A percentile compares a stretch with the other conserved stretches of the same genome.
Evolutionary conservation across 2,888 invertebrate genomes (phyloP).

Genomic region (Plagodis dolabraria): DNA sequence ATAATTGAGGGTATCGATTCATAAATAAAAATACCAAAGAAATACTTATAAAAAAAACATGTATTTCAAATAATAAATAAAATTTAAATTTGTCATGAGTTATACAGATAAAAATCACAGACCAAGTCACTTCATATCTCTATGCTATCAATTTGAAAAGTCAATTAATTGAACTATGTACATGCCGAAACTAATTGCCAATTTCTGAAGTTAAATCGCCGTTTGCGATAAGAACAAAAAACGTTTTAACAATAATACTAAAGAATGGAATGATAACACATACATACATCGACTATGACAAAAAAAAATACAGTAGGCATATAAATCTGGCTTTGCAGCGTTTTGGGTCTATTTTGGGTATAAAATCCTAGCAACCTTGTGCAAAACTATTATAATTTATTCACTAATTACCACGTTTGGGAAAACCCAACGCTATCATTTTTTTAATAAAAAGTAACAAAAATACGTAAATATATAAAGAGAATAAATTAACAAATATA

Average conservation of each 20-base stretch:
- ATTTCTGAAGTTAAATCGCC: constrained; percentile 1
- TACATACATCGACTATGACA: too few species aligned
- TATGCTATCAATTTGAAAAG: constrained; percentile 1
- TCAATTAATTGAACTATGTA: constrained; percentile 13
- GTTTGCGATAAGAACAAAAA: constrained; percentile 7
- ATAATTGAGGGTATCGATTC: not conserved
- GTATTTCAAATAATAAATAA: constrained; percentile 56
- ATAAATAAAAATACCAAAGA: constrained; percentile 39
- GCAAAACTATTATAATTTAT: constrained; percentile 8
- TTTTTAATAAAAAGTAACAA: constrained; percentile 7
- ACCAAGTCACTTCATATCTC: constrained; percentile 29
- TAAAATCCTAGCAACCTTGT: not conserved
- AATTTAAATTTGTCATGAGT: constrained; percentile 63
- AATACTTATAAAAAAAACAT: constrained; percentile 47
- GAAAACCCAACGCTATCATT: constrained; percentile 1
- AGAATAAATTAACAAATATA: not conserved
- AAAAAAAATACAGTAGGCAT: too few species aligned
- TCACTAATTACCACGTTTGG: constrained; percentile 1
- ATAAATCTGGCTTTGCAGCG: too few species aligned
- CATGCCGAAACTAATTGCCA: constrained; percentile 10
- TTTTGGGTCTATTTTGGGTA: too few species aligned
- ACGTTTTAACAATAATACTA: not conserved
- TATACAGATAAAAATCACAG: constrained; percentile 57
- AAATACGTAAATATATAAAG: constrained; percentile 1
- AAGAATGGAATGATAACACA: too few species aligned